Conservation (phyloP, 2,888 invertebrate species). For the Limnephilus lunatus region DNA sequence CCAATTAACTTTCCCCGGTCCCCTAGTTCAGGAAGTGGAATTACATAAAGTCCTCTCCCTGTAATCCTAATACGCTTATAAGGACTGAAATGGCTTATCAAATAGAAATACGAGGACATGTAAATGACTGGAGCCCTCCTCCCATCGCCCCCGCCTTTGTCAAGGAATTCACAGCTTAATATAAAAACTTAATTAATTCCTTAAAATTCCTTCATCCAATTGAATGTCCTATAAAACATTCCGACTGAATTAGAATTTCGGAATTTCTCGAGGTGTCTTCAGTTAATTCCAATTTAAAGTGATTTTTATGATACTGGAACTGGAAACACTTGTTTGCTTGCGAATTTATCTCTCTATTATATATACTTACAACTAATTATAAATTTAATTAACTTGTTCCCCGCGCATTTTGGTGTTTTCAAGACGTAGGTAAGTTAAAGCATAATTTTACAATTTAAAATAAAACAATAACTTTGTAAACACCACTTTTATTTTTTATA, state of each 20-base stretch:
- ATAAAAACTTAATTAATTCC: conserved; percentile 60
- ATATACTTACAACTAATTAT: too few relatives aligned
- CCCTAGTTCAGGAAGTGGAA: not conserved
- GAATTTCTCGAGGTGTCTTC: conserved; percentile 3
- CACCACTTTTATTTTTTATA: too few relatives aligned
- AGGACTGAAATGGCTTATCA: conserved; percentile 58
- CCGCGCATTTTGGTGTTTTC: too few relatives aligned
- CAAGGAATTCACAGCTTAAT: conserved; percentile 54
- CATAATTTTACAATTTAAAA: too few relatives aligned
- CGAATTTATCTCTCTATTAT: not conserved
- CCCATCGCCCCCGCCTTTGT: conserved; percentile 44
- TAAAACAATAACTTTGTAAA: too few relatives aligned
- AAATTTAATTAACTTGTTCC: too few relatives aligned
- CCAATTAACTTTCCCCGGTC: not conserved
- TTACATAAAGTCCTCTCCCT: conserved; percentile 41
- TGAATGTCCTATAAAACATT: conserved; percentile 31
- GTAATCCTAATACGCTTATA: conserved; percentile 54
- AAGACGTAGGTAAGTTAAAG: too few relatives aligned
- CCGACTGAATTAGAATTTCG: not conserved
- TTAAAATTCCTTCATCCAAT: conserved; percentile 53
- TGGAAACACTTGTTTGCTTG: not conserved
- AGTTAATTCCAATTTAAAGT: conserved; percentile 13
- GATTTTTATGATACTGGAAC: conserved; percentile 13
- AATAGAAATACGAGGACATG: conserved; percentile 50
- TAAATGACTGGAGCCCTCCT: conserved; percentile 39